Percentiles rank a stretch among this genome's conserved stretches.
Evolutionary conservation across 2,797 vertebrate genomes (phyloP).

Genomic region (Macrochelys suwanniensis): DNA sequence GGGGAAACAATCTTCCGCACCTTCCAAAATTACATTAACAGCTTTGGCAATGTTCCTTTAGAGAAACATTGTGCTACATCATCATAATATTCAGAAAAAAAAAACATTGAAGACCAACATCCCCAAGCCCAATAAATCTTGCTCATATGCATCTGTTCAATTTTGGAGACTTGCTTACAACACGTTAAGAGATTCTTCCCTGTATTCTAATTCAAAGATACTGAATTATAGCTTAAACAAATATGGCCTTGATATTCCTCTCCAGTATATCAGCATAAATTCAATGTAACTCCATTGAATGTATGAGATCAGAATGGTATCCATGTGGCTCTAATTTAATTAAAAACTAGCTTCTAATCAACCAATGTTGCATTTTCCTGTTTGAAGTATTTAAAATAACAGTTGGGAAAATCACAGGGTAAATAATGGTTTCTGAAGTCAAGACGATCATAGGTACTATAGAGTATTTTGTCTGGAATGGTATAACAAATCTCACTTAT

Average conservation of each 20-base stretch:
- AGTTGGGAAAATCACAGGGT: neutral
- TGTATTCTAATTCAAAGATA: neutral
- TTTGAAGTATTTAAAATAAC: neutral
- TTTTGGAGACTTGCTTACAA: slow-evolving; percentile 28
- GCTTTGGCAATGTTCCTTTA: slow-evolving; percentile 61
- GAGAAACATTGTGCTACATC: slow-evolving; percentile 32
- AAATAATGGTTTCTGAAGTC: neutral
- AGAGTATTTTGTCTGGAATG: neutral
- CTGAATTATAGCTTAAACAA: neutral
- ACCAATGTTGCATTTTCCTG: neutral
- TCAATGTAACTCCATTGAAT: neutral
- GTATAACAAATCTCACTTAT: neutral
- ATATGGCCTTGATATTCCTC: neutral
- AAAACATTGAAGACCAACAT: slow-evolving; percentile 40
- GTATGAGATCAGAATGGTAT: neutral
- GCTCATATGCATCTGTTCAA: slow-evolving; percentile 24
- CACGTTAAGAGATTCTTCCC: neutral
- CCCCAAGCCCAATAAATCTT: slow-evolving; percentile 39
- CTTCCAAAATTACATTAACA: slow-evolving; percentile 61
- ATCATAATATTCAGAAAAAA: slow-evolving; percentile 18
- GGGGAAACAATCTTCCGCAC: slow-evolving; percentile 56
- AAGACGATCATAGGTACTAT: neutral
- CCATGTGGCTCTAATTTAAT: neutral
- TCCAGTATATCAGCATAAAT: neutral
- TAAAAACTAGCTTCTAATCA: neutral